Evolutionary conservation across 2,888 invertebrate genomes (phyloP), one percentile per base, ranked within the genome.

Genomic region (Ectobius pallidus): DNA sequence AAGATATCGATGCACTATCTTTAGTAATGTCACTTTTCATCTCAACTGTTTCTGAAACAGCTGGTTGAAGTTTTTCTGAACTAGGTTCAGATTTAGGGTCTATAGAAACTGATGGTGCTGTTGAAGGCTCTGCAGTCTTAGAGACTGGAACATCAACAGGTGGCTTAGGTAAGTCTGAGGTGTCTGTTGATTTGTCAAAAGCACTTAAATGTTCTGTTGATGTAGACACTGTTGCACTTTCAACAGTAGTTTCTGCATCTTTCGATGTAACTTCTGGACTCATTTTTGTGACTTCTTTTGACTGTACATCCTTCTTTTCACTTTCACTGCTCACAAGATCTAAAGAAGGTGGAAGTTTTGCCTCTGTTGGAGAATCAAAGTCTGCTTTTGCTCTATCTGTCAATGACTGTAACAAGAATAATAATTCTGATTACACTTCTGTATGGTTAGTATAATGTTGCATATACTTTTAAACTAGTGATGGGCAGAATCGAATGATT

Each of bases 371-470:
- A 4, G 85, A 84, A 68, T 81, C 81, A 78, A 87, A 86, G 79
- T 88, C 87, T 72, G 84, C 83, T 34, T 85, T 82, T 6, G 87
- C 85, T 73, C 85, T 85, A 67, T 84, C 84, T 3, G 87, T 86
- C 55, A 88, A 81, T 67, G 84, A 81, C 80, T 85, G 83, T 2
- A 77, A 75, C 11, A 34, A 34, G 34, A 34, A 34, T 34, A 7
- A 34, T 11, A 34, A 11, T n/a, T n/a, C n/a, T n/a, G n/a, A n/a
- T n/a, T n/a, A n/a, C n/a, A n/a, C n/a, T n/a, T n/a, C n/a, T n/a
- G n/a, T n/a, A n/a, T n/a, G n/a, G n/a, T n/a, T n/a, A n/a, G n/a
- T n/a, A n/a, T n/a, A n/a, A n/a, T n/a, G n/a, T n/a, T n/a, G n/a
- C n/a, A n/a, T n/a, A n/a, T n/a, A n/a, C n/a, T n/a, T n/a, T n/a